Conservation (phyloP, 2,888 invertebrate genomes). For the Trileptium ribeirensis region DNA sequence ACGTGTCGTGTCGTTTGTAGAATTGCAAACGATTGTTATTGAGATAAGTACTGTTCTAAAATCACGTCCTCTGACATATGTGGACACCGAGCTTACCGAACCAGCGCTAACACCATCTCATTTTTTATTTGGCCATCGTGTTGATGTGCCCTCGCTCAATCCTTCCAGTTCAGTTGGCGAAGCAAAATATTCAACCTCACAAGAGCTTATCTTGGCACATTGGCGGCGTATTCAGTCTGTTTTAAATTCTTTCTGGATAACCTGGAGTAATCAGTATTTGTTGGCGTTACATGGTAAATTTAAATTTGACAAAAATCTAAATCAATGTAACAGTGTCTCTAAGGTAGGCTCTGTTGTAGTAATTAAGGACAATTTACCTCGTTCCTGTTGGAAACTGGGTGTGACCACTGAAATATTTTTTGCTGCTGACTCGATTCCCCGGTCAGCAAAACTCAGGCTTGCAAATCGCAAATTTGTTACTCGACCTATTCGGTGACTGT, state of each 20-base stretch:
- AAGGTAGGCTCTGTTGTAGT: neutral
- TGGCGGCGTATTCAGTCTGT: neutral
- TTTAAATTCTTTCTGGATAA: neutral
- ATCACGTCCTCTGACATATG: too few relatives aligned
- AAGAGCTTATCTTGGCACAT: too few relatives aligned
- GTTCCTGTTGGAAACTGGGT: neutral
- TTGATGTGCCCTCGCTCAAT: too few relatives aligned
- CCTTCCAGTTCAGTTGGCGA: too few relatives aligned
- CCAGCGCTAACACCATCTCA: too few relatives aligned
- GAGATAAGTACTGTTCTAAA: too few relatives aligned
- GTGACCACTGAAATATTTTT: too few relatives aligned
- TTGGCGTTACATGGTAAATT: neutral
- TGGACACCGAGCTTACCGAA: too few relatives aligned
- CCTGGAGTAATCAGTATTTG: neutral
- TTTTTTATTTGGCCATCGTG: too few relatives aligned
- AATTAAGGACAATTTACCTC: neutral
- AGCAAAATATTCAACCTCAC: too few relatives aligned
- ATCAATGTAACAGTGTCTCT: neutral
- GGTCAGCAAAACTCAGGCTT: neutral
- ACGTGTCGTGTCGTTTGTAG: neutral
- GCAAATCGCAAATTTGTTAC: neutral
- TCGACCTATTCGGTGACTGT: neutral
- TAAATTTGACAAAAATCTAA: neutral
- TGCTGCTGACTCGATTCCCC: too few relatives aligned
- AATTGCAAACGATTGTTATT: neutral